A percentile compares a stretch with the other conserved stretches of the same genome.
These are phyloP conservation scores for Scomber japonicus DNA, from an alignment of 2,113 vertebrate genomes.

Conservation along the genomic window DNA sequence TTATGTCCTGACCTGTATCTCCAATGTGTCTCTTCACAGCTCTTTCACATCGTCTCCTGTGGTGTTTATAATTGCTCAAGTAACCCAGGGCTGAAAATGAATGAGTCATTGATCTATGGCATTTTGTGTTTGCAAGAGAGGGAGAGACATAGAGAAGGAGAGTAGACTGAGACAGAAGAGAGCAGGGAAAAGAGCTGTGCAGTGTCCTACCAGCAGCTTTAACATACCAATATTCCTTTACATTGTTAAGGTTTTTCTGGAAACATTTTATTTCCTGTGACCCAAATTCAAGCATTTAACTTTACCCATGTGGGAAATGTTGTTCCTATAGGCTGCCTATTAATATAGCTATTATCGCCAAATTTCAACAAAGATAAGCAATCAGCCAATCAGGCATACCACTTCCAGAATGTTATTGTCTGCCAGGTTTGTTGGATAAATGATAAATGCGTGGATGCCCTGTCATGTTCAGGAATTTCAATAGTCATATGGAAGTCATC, in stretches of 20 bases:
- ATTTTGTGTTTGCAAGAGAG: conserved; percentile 6
- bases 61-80: conserved; percentile 57
- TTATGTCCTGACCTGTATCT: conserved; percentile 40
- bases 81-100: conserved; percentile 52
- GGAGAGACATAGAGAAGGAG: conserved; percentile 10
- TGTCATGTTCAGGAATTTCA: no score
- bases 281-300: conserved; percentile 32
- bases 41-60: conserved; percentile 44
- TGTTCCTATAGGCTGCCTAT: not conserved
- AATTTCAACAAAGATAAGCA: not conserved
- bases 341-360: not conserved
- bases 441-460: no score
- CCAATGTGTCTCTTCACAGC: conserved; percentile 13
- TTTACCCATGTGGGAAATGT: conserved; percentile 40
- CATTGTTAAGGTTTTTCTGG: conserved; percentile 9
- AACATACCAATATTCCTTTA: not conserved
- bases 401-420: conserved; percentile 8
- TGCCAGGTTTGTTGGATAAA: not conserved
- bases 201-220: conserved; percentile 38
- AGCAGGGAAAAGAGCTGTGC: not conserved
- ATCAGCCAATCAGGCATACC: not conserved
- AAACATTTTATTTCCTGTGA: not conserved
- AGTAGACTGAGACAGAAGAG: conserved; percentile 1
- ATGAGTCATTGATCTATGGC: conserved; percentile 55
- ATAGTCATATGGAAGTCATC: no score